phyloP scores from a whole-genome alignment of 1,140 invertebrate genomes.

The Lysiphlebus fabarum region DNA sequence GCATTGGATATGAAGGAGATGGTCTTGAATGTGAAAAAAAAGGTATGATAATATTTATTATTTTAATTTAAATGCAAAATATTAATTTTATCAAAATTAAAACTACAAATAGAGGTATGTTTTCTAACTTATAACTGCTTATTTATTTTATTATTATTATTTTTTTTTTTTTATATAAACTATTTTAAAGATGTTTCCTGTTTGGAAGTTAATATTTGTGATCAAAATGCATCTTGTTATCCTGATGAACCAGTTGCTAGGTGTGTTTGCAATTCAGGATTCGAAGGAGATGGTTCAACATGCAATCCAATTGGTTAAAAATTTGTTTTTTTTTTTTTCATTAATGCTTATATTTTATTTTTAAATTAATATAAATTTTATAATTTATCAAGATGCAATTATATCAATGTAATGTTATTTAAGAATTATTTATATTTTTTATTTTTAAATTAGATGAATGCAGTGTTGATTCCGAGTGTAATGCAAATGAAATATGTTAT shows the following conservation, averaged over 20 bases:
- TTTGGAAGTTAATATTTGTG: constrained; percentile 67
- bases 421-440: too few relatives aligned
- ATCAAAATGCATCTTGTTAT: constrained; percentile 70
- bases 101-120: neutral
- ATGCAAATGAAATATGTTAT: constrained; percentile 72
- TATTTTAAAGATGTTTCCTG: constrained; percentile 61
- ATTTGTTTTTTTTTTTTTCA: constrained; percentile 22
- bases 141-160: constrained; percentile 12
- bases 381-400: neutral
- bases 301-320: constrained; percentile 63
- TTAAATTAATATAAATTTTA: constrained; percentile 6
- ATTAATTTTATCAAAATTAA: constrained; percentile 12
- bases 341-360: constrained; percentile 25
- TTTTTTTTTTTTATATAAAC: constrained; percentile 12
- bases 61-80: neutral
- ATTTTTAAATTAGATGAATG: constrained; percentile 61
- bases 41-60: constrained; percentile 37
- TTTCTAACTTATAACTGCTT: neutral
- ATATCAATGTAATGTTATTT: neutral
- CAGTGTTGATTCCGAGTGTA: constrained; percentile 67
- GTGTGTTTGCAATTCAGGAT: constrained; percentile 79
- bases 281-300: constrained; percentile 71
- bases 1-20: constrained; percentile 75
- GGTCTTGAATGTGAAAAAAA: constrained; percentile 66
- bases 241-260: constrained; percentile 63